Percentiles rank a stretch among this genome's conserved stretches.
These are phyloP conservation scores for Takifugu ocellatus DNA, from an alignment of 2,797 vertebrate species.

Conservation along the genomic window DNA sequence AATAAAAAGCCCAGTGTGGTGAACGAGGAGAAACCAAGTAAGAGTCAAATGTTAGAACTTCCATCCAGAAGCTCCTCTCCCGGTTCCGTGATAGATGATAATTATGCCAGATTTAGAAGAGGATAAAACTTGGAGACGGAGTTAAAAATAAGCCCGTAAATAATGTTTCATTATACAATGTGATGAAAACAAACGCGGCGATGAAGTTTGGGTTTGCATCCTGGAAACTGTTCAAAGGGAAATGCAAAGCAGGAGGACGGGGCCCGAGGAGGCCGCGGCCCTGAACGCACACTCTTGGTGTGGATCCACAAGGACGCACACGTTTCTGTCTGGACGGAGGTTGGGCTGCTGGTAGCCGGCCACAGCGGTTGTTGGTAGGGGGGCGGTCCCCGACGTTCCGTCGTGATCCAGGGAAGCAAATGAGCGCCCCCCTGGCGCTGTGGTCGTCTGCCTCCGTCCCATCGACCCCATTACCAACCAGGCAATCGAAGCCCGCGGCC, in stretches of 20 bases:
- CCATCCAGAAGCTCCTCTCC: conserved; percentile 48
- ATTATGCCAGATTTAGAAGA: conserved; percentile 57
- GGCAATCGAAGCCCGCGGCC: conserved; percentile 40
- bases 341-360: no score
- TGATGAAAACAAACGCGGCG: conserved; percentile 11
- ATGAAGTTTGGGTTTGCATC: neutral
- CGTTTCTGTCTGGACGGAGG: no score
- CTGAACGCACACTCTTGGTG: conserved; percentile 24
- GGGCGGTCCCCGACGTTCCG: no score
- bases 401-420: conserved; percentile 28
- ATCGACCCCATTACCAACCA: conserved; percentile 51
- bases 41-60: conserved; percentile 34
- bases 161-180: conserved; percentile 16
- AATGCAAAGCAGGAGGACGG: neutral
- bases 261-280: conserved; percentile 4
- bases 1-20: neutral
- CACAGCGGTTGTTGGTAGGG: no score
- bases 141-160: no score
- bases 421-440: conserved; percentile 3
- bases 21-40: conserved; percentile 18
- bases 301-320: neutral
- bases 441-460: conserved; percentile 49
- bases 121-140: neutral
- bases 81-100: conserved; percentile 37
- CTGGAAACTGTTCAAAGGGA: neutral